phyloP scores from a whole-genome alignment of 2,888 invertebrate genomes.

The Xylocampa areola region DNA sequence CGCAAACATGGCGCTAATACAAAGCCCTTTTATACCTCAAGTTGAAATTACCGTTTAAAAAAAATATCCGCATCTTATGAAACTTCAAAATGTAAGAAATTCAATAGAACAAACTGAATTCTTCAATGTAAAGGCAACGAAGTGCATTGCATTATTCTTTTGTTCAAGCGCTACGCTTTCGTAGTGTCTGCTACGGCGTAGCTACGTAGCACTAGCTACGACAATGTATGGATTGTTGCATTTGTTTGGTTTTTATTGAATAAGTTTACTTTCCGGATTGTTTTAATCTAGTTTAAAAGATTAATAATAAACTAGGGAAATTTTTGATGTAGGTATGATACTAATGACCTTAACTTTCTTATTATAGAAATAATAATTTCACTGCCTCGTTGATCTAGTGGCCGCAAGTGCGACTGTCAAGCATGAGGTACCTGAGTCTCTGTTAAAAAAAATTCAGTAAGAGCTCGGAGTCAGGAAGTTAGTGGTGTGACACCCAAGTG shows the following conservation, averaged over 20 bases:
- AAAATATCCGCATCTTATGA: slow-evolving; percentile 36
- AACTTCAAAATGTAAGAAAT: slow-evolving; percentile 41
- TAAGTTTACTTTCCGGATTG: slow-evolving; percentile 28
- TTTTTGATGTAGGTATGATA: not conserved
- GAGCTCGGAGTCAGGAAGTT: too few relatives aligned
- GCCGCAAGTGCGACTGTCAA: too few relatives aligned
- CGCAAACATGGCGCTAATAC: not conserved
- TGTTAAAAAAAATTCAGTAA: too few relatives aligned
- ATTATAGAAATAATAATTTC: too few relatives aligned
- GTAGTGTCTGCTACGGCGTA: slow-evolving; percentile 54
- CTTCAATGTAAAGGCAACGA: slow-evolving; percentile 46
- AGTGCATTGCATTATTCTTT: slow-evolving; percentile 56
- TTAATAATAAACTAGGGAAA: not conserved
- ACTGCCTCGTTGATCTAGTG: too few relatives aligned
- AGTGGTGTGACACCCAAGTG: too few relatives aligned
- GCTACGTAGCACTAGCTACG: slow-evolving; percentile 41
- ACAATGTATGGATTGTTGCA: slow-evolving; percentile 16
- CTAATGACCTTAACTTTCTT: too few relatives aligned
- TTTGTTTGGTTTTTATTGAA: slow-evolving; percentile 33
- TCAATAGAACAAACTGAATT: slow-evolving; percentile 47
- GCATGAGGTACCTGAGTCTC: too few relatives aligned
- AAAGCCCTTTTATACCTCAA: slow-evolving; percentile 28
- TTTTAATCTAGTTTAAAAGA: slow-evolving; percentile 10
- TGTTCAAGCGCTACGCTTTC: slow-evolving; percentile 49
- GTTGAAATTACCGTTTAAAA: slow-evolving; percentile 34